Base-by-base conservation (phyloP, 1,140 invertebrate genomes). In the Scylla paramamosain region DNA sequence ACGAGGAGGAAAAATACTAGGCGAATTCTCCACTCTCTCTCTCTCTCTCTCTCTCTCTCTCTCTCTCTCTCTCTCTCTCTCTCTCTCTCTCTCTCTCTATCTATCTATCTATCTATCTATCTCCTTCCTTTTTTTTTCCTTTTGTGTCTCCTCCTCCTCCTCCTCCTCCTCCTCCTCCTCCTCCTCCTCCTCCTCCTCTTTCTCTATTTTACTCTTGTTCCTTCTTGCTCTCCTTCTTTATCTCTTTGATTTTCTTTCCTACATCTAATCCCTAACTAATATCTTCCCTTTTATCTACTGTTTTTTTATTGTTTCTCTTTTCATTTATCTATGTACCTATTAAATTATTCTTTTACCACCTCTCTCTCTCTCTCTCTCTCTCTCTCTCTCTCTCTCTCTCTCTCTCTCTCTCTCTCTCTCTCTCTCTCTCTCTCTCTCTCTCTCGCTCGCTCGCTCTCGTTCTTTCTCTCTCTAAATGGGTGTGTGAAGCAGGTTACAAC, bases 1-100 rank as follows among this genome's bases (percentile, higher is more conserved):
- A n/a, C 6, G 67, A 77, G n/a, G 1, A n/a, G 67, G 67, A n/a
- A n/a, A n/a, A 8, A 77, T n/a, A 77, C 10, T 77, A 77, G 25
- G 20, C n/a, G 67, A n/a, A 77, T 77, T 25, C 8, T 12, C n/a
- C 20, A 16, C 67, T 77, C n/a, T 77, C 67, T 77, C 67, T 77
- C 20, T 77, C 67, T 77, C 20, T 77, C 20, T 77, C 4, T 77
- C 67, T 77, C 67, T 77, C 6, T 77, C 67, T n/a, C n/a, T 77
- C 67, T 77, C 67, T n/a, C 67, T n/a, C 16, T 77, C 67, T 77
- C 67, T 77, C 67, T 77, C 67, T n/a, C 67, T 77, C 67, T n/a
- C n/a, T 77, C 67, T n/a, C 67, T 77, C 67, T n/a, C 67, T 77
- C 25, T 77, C 67, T 77, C 67, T 77, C 20, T 77, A 6, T 77